These are phyloP conservation scores for Spodoptera exigua DNA, from an alignment of 2,888 invertebrate species.

Conservation along the genomic window DNA sequence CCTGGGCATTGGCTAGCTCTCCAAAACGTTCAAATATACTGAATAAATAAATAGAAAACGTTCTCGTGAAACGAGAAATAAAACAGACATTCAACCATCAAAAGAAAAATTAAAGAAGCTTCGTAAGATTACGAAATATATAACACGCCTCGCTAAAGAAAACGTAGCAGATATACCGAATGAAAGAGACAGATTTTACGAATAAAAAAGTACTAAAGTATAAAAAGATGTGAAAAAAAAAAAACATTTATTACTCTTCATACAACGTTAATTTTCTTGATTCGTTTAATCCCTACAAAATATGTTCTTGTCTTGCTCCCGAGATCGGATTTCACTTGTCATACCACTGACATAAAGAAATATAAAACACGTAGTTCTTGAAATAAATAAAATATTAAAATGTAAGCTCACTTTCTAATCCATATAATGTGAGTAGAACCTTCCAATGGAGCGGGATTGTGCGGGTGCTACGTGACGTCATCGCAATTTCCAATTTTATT, in stretches of 20 bases:
- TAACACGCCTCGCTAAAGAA: slow-evolving; percentile 53
- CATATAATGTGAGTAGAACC: slow-evolving; percentile 23
- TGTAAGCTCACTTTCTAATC: slow-evolving; percentile 22
- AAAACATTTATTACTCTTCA: slow-evolving; percentile 53
- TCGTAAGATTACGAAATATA: slow-evolving; percentile 34
- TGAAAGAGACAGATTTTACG: slow-evolving; percentile 53
- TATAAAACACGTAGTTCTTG: slow-evolving; percentile 25
- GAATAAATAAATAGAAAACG: slow-evolving; percentile 41
- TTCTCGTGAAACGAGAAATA: slow-evolving; percentile 20
- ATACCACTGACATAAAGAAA: slow-evolving; percentile 5
- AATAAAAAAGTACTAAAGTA: slow-evolving; percentile 60
- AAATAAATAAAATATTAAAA: slow-evolving; percentile 32
- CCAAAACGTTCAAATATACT: slow-evolving; percentile 33
- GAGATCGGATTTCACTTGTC: slow-evolving; percentile 13
- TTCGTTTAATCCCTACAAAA: slow-evolving; percentile 68
- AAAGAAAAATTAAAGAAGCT: slow-evolving; percentile 34
- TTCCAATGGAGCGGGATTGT: slow-evolving; percentile 25
- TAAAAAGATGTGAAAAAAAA: slow-evolving; percentile 65
- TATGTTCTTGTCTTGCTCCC: slow-evolving; percentile 26
- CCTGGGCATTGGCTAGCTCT: slow-evolving; percentile 37
- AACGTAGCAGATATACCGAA: slow-evolving; percentile 54
- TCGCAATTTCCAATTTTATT: slow-evolving; percentile 50
- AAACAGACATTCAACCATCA: slow-evolving; percentile 17
- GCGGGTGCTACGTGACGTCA: slow-evolving; percentile 48
- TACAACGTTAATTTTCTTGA: slow-evolving; percentile 68